Percentiles rank a stretch among this genome's conserved stretches.
Evolutionary conservation across 30 jellyfish, hydroid and myxozoan species (phyloP).

Genomic region (Euphysa ruthae): DNA sequence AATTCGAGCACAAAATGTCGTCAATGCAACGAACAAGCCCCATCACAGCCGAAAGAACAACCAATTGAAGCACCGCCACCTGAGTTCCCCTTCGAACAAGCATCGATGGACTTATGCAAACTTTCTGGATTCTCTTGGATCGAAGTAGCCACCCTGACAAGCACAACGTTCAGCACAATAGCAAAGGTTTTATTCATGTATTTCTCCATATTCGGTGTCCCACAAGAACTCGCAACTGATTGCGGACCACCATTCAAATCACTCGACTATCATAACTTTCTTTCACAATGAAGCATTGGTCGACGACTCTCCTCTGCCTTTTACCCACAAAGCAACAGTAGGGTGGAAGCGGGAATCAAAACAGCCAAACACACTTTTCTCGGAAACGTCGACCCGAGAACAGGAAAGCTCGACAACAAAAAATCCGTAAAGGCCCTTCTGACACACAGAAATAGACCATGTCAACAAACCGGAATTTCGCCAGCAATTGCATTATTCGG

Average conservation of each 20-base stretch:
- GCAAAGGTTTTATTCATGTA: not conserved
- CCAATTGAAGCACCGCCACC: slow-evolving; percentile 9
- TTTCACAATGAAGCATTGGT: no score
- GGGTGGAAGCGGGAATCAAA: no score
- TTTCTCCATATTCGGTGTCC: slow-evolving; percentile 3
- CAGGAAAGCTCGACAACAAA: no score
- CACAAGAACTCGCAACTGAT: slow-evolving; percentile 12
- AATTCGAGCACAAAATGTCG: slow-evolving; percentile 31
- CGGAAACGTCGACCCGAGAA: no score
- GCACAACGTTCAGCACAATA: not conserved
- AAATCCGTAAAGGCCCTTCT: not conserved
- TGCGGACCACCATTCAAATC: no score
- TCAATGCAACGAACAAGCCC: slow-evolving; percentile 27
- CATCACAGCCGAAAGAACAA: slow-evolving; percentile 24
- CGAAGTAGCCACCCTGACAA: slow-evolving; percentile 27
- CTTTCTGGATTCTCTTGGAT: slow-evolving; percentile 20
- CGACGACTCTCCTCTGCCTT: no score
- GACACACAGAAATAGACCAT: slow-evolving; percentile 11
- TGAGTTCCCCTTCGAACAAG: slow-evolving; percentile 29
- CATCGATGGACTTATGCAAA: slow-evolving; percentile 1
- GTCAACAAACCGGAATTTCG: not conserved
- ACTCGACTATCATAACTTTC: no score
- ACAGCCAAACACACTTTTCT: no score
- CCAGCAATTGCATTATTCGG: slow-evolving; percentile 10
- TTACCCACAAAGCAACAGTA: no score